Percentiles rank a stretch among this genome's conserved stretches.
Evolutionary conservation across 2,888 invertebrate species (phyloP).

Genomic region (Drosophila nigricruria): DNA sequence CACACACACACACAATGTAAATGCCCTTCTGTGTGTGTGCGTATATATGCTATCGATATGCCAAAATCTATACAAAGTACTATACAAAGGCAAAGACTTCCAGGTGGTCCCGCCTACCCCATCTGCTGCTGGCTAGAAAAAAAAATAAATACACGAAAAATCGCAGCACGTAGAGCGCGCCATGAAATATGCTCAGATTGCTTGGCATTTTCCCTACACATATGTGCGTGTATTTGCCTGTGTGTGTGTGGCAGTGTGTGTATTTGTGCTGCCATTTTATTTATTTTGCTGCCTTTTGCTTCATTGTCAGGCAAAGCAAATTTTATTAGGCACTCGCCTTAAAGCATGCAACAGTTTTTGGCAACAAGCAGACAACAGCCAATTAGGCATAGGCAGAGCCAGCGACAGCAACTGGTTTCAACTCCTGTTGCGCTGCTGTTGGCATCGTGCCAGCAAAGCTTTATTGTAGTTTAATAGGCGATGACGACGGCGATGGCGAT

Average conservation of each 20-base stretch:
- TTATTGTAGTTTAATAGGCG: slow-evolving; percentile 74
- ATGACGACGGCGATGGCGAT: slow-evolving; percentile 1
- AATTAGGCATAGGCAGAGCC: slow-evolving; percentile 4
- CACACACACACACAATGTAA: slow-evolving; percentile 37
- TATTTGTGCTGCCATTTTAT: slow-evolving; percentile 53
- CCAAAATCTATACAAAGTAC: slow-evolving; percentile 71
- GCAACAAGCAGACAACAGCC: slow-evolving; percentile 44
- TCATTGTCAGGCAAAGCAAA: slow-evolving; percentile 61
- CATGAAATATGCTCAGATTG: slow-evolving; percentile 59
- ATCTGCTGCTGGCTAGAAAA: slow-evolving; percentile 17
- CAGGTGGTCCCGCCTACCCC: slow-evolving; percentile 11
- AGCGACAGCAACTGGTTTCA: slow-evolving; percentile 35
- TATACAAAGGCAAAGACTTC: slow-evolving; percentile 39
- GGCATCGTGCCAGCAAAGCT: slow-evolving; percentile 53
- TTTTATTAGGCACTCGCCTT: slow-evolving; percentile 70
- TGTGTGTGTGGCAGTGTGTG: slow-evolving; percentile 1
- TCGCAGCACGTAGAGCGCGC: slow-evolving; percentile 60
- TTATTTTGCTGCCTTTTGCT: slow-evolving; percentile 57
- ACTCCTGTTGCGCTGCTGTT: slow-evolving; percentile 40
- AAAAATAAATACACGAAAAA: slow-evolving; percentile 41
- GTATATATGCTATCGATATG: slow-evolving; percentile 67
- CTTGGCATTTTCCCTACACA: slow-evolving; percentile 39
- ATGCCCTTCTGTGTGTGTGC: slow-evolving; percentile 25
- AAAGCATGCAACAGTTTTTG: slow-evolving; percentile 80
- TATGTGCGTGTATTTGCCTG: not conserved